phyloP scores from a whole-genome alignment of 2,113 vertebrate genomes.

The Saguinus imperator region DNA sequence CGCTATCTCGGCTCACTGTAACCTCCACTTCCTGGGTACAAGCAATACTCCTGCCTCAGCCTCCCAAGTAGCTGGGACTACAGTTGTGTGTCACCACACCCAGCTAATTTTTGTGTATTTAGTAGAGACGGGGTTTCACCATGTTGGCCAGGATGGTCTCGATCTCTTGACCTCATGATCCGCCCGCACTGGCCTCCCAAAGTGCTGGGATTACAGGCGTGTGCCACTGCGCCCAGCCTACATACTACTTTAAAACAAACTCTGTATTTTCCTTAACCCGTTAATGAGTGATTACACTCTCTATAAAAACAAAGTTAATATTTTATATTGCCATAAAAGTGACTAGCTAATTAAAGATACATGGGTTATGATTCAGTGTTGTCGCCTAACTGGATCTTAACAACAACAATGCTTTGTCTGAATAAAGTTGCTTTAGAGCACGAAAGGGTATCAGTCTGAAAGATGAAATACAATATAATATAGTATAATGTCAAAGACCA shows the following conservation, averaged over 20 bases:
- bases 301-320: constrained; percentile 28
- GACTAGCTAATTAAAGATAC: neutral
- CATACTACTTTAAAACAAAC: neutral
- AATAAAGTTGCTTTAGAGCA: neutral
- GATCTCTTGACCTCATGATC: too few species aligned
- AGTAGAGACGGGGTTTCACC: too few species aligned
- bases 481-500: neutral
- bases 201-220: too few species aligned
- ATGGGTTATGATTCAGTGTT: neutral
- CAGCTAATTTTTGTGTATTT: too few species aligned
- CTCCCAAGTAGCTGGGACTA: too few species aligned
- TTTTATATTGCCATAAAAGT: neutral
- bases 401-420: neutral
- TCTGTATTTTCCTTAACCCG: neutral
- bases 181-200: too few species aligned
- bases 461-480: neutral
- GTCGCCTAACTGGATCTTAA: neutral
- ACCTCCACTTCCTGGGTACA: too few species aligned
- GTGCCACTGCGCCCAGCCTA: neutral
- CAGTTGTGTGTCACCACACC: too few species aligned
- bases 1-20: too few species aligned
- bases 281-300: neutral
- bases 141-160: too few species aligned
- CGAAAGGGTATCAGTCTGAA: neutral
- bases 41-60: too few species aligned